phyloP scores from a whole-genome alignment of 2,797 vertebrate species.

The Falco novaeseelandiae region DNA sequence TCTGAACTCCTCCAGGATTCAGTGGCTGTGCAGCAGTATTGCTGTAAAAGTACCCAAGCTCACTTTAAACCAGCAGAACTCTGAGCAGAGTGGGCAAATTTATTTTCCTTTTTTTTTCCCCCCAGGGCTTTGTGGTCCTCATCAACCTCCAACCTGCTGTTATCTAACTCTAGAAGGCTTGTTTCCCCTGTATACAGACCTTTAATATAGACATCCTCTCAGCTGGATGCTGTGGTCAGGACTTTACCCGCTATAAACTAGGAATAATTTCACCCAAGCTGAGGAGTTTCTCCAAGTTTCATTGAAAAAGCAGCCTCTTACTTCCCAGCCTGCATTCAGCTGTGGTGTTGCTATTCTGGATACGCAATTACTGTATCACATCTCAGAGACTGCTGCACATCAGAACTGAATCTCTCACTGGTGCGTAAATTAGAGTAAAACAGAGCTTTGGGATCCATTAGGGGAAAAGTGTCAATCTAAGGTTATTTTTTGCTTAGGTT shows the following conservation, averaged over 20 bases:
- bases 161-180: not conserved
- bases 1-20: not conserved
- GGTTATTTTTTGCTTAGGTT: constrained; percentile 48
- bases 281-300: not conserved
- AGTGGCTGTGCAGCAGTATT: not conserved
- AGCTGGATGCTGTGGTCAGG: not conserved
- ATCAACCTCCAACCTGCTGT: constrained; percentile 4
- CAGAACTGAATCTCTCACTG: not conserved
- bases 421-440: constrained; percentile 26
- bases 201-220: not conserved
- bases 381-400: constrained; percentile 10
- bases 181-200: not conserved
- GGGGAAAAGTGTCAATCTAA: constrained; percentile 34
- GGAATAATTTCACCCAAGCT: not conserved
- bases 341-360: not conserved
- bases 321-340: not conserved
- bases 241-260: not conserved
- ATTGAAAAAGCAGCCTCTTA: not conserved
- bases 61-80: not conserved
- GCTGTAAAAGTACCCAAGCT: not conserved
- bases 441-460: constrained; percentile 44
- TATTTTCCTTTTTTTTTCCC: not conserved
- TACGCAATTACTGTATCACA: not conserved
- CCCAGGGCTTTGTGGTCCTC: not conserved
- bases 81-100: not conserved